These are phyloP conservation scores for Cantharis lateralis DNA, from an alignment of 2,888 invertebrate species.

Conservation along the genomic window DNA sequence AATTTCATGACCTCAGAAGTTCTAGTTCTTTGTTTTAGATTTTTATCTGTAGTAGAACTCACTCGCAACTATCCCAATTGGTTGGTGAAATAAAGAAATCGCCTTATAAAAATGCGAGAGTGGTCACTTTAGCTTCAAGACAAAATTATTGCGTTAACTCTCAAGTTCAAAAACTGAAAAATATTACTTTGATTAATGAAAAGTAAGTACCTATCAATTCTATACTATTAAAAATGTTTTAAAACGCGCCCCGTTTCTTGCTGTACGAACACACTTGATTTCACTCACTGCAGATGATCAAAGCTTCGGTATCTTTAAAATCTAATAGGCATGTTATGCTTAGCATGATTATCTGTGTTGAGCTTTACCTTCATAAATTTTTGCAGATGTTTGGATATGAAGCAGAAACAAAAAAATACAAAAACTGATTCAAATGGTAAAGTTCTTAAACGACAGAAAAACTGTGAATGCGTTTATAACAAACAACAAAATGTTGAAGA, in stretches of 20 bases:
- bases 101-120: constrained; percentile 71
- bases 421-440: constrained; percentile 66
- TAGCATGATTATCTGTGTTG: too few relatives aligned
- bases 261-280: too few relatives aligned
- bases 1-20: background rate
- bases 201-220: too few relatives aligned
- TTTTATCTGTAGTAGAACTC: constrained; percentile 94
- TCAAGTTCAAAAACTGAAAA: constrained; percentile 73
- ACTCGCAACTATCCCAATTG: constrained; percentile 95
- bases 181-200: constrained; percentile 85
- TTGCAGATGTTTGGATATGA: constrained; percentile 77
- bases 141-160: constrained; percentile 91
- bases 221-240: too few relatives aligned
- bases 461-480: constrained; percentile 71
- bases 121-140: constrained; percentile 86
- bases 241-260: too few relatives aligned
- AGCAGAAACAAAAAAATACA: constrained; percentile 65
- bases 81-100: constrained; percentile 90
- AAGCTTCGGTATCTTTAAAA: too few relatives aligned
- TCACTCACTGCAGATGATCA: too few relatives aligned
- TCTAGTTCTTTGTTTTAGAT: constrained; percentile 63
- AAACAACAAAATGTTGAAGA: constrained; percentile 65
- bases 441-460: constrained; percentile 66
- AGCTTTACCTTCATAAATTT: background rate
- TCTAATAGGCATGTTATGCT: too few relatives aligned